Evolutionary conservation across 2,888 invertebrate genomes (phyloP), one percentile per base, ranked within the genome.

Genomic region (Netelia inedita): DNA sequence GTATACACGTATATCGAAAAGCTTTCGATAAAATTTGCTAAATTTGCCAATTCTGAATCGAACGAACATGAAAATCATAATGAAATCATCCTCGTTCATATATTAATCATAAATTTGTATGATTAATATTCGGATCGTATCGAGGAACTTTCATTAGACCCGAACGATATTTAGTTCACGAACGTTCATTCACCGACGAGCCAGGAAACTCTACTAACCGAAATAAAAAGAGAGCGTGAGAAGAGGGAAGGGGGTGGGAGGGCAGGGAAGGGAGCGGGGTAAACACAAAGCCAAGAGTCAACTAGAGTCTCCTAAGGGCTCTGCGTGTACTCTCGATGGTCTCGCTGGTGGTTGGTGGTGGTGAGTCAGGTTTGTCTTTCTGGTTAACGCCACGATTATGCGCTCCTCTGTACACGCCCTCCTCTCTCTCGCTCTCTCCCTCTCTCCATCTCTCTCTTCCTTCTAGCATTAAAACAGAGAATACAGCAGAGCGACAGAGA

Each of bases 351-450:
- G 28, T 46, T 59, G 53, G 19, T 79, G 65, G 55, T 66, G 57
- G 69, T 41, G 46, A 50, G 82, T 83, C 59, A 78, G 55, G 82
- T 88, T 86, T 87, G 88, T 86, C 86, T 88, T 87, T 88, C 88
- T 86, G 86, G 80, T 87, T 88, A 87, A 78, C 78, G 76, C 82
- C 75, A 69, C 86, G 87, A 87, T 88, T 88, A 87, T 87, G 86
- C 85, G 85, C 79, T 80, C 86, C 78, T 79, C 85, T 85, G 86
- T 80, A 83, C 83, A 86, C 88, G 86, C 86, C 87, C 85, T 83
- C 79, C 83, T 79, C 78, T 63, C 19, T 59, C 59, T 41, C 68
- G 10, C 14, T 41, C 43, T 21, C 57, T 55, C 28, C 43, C 23
- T 23, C 55, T 65, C 84, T 46, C 72, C 46, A 23, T 23, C 66